phyloP scores from a whole-genome alignment of 1,140 invertebrate species.

The Catajapyx aquilonaris region DNA sequence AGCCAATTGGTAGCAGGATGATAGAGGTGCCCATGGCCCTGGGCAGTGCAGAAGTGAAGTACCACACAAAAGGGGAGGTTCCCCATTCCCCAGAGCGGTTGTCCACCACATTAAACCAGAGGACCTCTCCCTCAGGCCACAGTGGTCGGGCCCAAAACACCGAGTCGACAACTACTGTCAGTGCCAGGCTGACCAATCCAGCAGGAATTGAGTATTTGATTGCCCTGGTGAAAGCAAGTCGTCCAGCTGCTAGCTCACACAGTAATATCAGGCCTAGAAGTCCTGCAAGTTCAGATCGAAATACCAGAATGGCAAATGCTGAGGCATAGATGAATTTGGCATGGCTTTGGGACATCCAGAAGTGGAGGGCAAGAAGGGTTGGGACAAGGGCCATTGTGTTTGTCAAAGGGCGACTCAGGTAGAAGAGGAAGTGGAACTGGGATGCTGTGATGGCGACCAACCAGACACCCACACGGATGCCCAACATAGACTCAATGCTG shows the following conservation, averaged over 20 bases:
- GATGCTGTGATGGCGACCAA: conserved; percentile 63
- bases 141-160: conserved; percentile 73
- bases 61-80: conserved; percentile 94
- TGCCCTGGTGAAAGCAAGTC: conserved; percentile 26
- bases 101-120: conserved; percentile 84
- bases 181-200: conserved; percentile 38
- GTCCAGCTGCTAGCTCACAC: conserved; percentile 40
- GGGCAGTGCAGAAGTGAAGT: conserved; percentile 93
- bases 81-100: conserved; percentile 44
- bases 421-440: conserved; percentile 97
- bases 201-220: conserved; percentile 44
- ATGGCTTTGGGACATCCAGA: conserved; percentile 60
- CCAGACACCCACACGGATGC: conserved; percentile 53
- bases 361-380: conserved; percentile 70
- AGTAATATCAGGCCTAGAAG: conserved; percentile 72
- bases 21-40: conserved; percentile 62
- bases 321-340: conserved; percentile 59
- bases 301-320: conserved; percentile 71
- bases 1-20: conserved; percentile 59
- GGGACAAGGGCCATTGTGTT: conserved; percentile 85
- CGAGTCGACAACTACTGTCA: conserved; percentile 72
- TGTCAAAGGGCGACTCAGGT: conserved; percentile 78
- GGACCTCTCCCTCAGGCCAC: conserved; percentile 96
- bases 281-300: conserved; percentile 71
- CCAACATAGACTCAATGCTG: conserved; percentile 52